Evolutionary conservation across 2,797 vertebrate genomes (phyloP).

Genomic region (Rousettus madagascariensis): DNA sequence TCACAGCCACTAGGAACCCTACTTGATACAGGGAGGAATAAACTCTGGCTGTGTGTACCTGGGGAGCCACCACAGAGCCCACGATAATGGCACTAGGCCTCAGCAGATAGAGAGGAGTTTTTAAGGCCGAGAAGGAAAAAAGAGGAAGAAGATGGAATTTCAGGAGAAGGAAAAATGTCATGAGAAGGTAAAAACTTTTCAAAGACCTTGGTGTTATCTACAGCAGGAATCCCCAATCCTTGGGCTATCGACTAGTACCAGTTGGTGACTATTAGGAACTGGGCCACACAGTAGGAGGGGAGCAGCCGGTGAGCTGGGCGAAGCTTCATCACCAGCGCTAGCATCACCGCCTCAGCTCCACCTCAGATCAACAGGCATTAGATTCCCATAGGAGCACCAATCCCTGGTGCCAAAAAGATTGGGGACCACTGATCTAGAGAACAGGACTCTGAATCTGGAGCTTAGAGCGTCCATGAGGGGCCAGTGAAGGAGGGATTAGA

Average conservation of each 20-base stretch:
- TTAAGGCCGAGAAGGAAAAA: not conserved
- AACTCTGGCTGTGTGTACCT: rapidly evolving
- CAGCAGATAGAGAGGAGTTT: not conserved
- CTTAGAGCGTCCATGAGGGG: no score
- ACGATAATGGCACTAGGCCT: not conserved
- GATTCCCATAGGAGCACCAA: no score
- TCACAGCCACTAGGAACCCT: not conserved
- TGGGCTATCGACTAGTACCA: no score
- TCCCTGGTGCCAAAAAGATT: no score
- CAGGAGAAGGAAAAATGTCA: not conserved
- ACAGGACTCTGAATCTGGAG: not conserved
- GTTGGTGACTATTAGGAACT: no score
- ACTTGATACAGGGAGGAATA: not conserved
- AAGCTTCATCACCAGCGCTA: no score
- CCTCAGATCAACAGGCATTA: no score
- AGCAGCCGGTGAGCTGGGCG: no score
- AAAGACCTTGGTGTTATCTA: not conserved
- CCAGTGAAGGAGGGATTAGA: not conserved
- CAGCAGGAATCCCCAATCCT: no score
- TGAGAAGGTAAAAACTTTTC: not conserved
- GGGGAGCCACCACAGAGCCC: rapidly evolving
- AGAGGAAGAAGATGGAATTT: not conserved
- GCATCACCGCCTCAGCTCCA: no score
- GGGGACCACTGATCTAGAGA: not conserved
- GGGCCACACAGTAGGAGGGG: no score